Evolutionary conservation across 2,888 invertebrate genomes (phyloP), one percentile per base, ranked within the genome.

Genomic region (Stegana nigrithorax): DNA sequence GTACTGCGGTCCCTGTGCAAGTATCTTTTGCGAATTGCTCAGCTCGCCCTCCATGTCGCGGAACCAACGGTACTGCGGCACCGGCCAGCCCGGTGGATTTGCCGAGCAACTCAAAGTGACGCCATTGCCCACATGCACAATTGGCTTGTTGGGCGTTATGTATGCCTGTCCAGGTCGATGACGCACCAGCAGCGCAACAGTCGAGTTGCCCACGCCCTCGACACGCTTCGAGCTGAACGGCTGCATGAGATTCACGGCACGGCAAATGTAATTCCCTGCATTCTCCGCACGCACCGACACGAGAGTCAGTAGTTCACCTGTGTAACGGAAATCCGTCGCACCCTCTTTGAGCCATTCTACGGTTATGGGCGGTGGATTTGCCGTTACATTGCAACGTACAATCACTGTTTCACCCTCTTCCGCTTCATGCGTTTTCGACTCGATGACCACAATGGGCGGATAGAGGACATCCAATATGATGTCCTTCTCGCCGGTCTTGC

Each of bases 331-430:
- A 68, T 94, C 94, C 0, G 92, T 89, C 66, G 93, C 92, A 0
- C 92, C 94, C 71, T 95, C 94, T 84, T 94, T 92, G 0, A 93
- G 87, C 96, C 96, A 96, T 75, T 95, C 94, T 64, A 96, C 88
- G 4, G 91, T 90, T 5, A 91, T 89, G 0, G 96, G 95, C 44
- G 89, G 88, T 0, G 96, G 96, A 84, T 96, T 96, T 0, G 96
- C 90, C 0, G 93, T 91, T 1, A 96, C 94, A 83, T 96, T 94
- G 83, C 96, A 96, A 64, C 91, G 90, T 25, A 96, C 92, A 71
- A 91, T 89, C 2, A 96, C 91, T 1, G 90, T 91, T 77, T 95
- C 95, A 0, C 94, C 93, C 80, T 95, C 93, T 80, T 95, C 95
- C 4, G 93, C 92, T 84, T 95, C 93, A 70, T 91, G 89, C 0